Percentiles rank a stretch among this genome's conserved stretches.
phyloP scores from a whole-genome alignment of 2,888 invertebrate genomes.

The Aethes cnicana region DNA sequence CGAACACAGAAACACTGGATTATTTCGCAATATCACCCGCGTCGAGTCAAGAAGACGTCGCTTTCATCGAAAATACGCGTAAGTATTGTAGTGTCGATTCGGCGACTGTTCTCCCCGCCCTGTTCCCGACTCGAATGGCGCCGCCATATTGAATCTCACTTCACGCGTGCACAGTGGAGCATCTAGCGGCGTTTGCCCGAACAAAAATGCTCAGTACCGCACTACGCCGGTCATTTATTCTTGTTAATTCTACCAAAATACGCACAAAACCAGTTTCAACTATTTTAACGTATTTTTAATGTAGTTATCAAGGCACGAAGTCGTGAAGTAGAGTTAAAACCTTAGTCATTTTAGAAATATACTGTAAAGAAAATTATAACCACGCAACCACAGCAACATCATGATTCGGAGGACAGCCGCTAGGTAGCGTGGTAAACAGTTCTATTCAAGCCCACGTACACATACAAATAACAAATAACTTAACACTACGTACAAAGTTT shows the following conservation, averaged over 20 bases:
- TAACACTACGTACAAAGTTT: slow-evolving; percentile 11
- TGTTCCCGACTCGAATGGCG: slow-evolving; percentile 79
- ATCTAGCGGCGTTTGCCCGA: slow-evolving; percentile 61
- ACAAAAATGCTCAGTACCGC: slow-evolving; percentile 43
- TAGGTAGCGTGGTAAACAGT: slow-evolving; percentile 18
- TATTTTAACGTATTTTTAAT: neutral
- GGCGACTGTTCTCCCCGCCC: slow-evolving; percentile 81
- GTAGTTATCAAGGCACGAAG: neutral
- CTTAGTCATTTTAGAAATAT: too few species aligned
- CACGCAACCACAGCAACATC: neutral
- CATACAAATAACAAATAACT: slow-evolving; percentile 2
- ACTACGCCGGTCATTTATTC: slow-evolving; percentile 21
- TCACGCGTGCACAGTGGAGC: slow-evolving; percentile 53
- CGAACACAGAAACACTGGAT: slow-evolving; percentile 74
- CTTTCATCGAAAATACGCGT: slow-evolving; percentile 78
- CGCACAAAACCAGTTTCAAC: neutral
- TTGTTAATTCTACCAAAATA: neutral
- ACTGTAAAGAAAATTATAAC: neutral
- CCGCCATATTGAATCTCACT: slow-evolving; percentile 78
- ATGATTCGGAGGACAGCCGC: neutral
- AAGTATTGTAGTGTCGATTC: slow-evolving; percentile 76
- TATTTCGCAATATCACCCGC: slow-evolving; percentile 76
- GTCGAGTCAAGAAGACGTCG: slow-evolving; percentile 75
- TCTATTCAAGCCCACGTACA: neutral
- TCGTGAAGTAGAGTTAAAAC: too few species aligned